Base-by-base conservation (phyloP, 2,797 vertebrate genomes). In the Acanthurus leucopareius region DNA sequence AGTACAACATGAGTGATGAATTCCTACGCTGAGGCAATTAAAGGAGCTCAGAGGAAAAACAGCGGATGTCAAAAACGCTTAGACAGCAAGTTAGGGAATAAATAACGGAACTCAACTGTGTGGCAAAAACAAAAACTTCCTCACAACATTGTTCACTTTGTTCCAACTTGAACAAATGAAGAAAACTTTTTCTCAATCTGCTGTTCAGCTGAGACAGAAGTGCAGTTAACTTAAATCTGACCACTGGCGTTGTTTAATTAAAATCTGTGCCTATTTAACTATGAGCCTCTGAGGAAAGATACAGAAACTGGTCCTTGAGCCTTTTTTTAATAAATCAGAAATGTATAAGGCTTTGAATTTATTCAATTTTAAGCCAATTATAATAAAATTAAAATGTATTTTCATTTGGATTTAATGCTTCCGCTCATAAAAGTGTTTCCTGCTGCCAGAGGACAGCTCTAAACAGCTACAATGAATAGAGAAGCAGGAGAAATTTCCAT, bases 31-130 rank as follows among this genome's bases (percentile, higher is more conserved):
- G 60, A 68, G 53, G 16, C 47, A 61, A 61, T 66, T 68, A 65
- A 22, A 70, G 15, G n/a, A 40, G 64, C 54, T 67, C 19, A 52
- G 32, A 47, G n/a, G 52, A 74, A 63, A 63, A 1, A 60, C 4
- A 47, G 35, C 7, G 0, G 4, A 68, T 13, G 5, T 67, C 52
- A 58, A 7, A 64, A 7, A 28, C 25, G 56, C 44, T 54, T 20
- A 32, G 19, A 48, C 22, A 49, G 56, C 2, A 5, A 45, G 7
- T 42, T 62, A 20, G n/a, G 44, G 35, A 40, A 42, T 48, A 32
- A 49, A 75, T 53, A 38, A 15, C 11, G 22, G 14, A 19, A 19
- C 15, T 54, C 13, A 59, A 19, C 28, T 48, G 14, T 32, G 11
- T 0, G 19, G 22, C 19, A 58, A 51, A 25, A 51, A 40, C 14